Evolutionary conservation across 2,113 vertebrate genomes (phyloP).

Genomic region (Paraplagusia blochii): DNA sequence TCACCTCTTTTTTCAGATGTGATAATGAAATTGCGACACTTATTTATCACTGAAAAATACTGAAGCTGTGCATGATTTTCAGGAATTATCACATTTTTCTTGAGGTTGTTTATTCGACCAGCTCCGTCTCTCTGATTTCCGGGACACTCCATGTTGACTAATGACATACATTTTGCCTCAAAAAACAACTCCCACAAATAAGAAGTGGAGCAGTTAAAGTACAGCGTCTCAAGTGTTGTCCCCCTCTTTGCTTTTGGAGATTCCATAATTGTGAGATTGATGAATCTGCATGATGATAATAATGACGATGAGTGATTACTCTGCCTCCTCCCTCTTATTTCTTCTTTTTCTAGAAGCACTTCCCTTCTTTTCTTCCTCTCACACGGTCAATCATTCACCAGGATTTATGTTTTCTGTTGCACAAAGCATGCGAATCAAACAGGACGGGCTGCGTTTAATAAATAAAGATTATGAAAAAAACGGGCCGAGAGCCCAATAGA

Average conservation of each 20-base stretch:
- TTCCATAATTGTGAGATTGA: conserved; percentile 45
- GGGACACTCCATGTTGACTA: conserved; percentile 22
- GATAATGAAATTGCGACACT: conserved; percentile 23
- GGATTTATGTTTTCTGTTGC: conserved; percentile 60
- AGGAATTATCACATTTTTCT: conserved; percentile 30
- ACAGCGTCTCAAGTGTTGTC: conserved; percentile 16
- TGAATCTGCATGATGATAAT: conserved; percentile 51
- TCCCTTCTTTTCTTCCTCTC: conserved; percentile 24
- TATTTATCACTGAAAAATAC: conserved; percentile 59
- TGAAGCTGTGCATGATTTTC: conserved; percentile 50
- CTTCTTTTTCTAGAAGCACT: conserved; percentile 19
- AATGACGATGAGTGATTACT: conserved; percentile 47
- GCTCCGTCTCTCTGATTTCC: conserved; percentile 8
- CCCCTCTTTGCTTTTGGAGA: conserved; percentile 19
- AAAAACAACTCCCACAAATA: conserved; percentile 22
- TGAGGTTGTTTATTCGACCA: conserved; percentile 21
- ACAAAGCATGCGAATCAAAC: conserved; percentile 64
- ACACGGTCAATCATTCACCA: conserved; percentile 50
- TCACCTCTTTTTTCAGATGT: conserved; percentile 25
- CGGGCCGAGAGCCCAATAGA: conserved; percentile 72
- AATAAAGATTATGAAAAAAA: conserved; percentile 73
- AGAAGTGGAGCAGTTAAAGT: conserved; percentile 3
- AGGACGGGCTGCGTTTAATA: conserved; percentile 71
- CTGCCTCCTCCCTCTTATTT: conserved; percentile 25
- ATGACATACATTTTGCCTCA: conserved; percentile 15